Conservation (phyloP, 1,140 invertebrate genomes). For the Cheumatopsyche charites region DNA sequence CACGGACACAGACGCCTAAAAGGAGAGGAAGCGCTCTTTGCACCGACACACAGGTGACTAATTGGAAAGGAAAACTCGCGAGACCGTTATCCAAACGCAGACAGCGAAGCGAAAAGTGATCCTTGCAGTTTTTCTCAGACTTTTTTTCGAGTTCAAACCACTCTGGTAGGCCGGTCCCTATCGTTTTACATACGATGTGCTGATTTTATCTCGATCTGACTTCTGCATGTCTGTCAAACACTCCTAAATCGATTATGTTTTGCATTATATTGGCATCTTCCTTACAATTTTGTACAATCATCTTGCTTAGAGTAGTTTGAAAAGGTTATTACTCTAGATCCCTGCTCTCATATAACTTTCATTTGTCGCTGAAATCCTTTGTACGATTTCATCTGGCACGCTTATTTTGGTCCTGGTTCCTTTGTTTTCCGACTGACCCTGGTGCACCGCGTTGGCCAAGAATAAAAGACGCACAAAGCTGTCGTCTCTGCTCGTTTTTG, state of each 20-base stretch:
- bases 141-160: neutral
- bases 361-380: too few relatives aligned
- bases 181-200: too few relatives aligned
- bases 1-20: too few relatives aligned
- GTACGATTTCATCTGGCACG: neutral
- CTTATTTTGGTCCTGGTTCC: constrained; percentile 19
- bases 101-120: neutral
- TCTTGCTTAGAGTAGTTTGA: too few relatives aligned
- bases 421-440: constrained; percentile 24
- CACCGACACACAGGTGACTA: constrained; percentile 2
- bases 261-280: too few relatives aligned
- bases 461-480: constrained; percentile 19
- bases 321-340: too few relatives aligned
- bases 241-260: too few relatives aligned
- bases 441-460: neutral
- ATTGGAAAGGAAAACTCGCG: constrained; percentile 21
- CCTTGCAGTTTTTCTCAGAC: neutral
- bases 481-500: neutral
- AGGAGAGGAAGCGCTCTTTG: constrained; percentile 20
- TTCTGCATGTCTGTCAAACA: too few relatives aligned
- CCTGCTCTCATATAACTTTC: too few relatives aligned
- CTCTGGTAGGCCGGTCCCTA: too few relatives aligned
- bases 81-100: constrained; percentile 13
- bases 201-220: too few relatives aligned
- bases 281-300: too few relatives aligned